A percentile compares a stretch with the other conserved stretches of the same genome.
Evolutionary conservation across 2,797 vertebrate species (phyloP).

Genomic region (Mycteria americana): DNA sequence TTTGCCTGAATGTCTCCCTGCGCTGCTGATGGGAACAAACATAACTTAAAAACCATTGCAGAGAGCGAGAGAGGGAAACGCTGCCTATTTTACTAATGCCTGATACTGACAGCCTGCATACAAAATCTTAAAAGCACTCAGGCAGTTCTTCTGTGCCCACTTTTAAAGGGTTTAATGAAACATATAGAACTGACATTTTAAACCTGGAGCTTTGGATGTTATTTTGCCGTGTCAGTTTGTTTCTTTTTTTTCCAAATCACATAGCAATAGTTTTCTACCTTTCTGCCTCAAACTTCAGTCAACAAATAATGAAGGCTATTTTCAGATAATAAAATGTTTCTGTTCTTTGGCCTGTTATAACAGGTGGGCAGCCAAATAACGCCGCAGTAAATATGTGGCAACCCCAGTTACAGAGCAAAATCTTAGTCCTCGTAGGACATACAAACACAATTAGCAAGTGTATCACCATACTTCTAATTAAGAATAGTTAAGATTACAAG

Average conservation of each 20-base stretch:
- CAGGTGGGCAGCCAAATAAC: background rate
- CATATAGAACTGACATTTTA: slow-evolving; percentile 36
- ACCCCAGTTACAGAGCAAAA: background rate
- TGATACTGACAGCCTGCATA: slow-evolving; percentile 66
- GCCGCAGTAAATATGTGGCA: background rate
- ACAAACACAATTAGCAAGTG: background rate
- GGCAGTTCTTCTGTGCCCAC: slow-evolving; percentile 31
- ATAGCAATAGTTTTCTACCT: slow-evolving; percentile 12
- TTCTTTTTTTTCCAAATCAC: background rate
- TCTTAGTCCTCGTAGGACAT: background rate
- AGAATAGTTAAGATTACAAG: background rate
- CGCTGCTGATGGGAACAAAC: background rate
- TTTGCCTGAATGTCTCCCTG: background rate
- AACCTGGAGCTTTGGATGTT: slow-evolving; percentile 35
- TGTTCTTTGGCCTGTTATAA: background rate
- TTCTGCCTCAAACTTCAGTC: slow-evolving; percentile 16
- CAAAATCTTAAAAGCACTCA: slow-evolving; percentile 64
- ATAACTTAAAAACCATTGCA: slow-evolving; percentile 48
- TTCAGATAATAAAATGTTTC: background rate
- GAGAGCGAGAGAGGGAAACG: slow-evolving; percentile 63
- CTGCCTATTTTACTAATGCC: slow-evolving; percentile 62
- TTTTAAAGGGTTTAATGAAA: slow-evolving; percentile 68
- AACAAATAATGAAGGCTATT: slow-evolving; percentile 23
- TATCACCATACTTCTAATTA: background rate
- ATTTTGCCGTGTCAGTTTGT: background rate